Base-by-base conservation (phyloP, 2,888 invertebrate species). In the Panopea generosa region DNA sequence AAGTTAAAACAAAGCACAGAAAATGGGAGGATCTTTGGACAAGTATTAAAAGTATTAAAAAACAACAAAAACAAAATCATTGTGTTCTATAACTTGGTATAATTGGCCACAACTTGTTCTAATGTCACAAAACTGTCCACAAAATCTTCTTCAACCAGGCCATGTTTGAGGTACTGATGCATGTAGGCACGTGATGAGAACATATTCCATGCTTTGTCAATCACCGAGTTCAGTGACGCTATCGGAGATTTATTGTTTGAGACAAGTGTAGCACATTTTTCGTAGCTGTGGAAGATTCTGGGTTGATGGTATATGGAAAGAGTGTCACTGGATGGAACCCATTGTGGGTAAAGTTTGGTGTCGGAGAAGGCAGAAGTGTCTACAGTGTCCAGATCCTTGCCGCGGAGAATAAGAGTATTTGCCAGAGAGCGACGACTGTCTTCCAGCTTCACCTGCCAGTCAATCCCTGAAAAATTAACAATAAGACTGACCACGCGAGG, bases 121-220 rank as follows among this genome's bases (percentile, higher is more conserved):
- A 92, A 76, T 18, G 84, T 84, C 18, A 91, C 90, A 86, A 93
- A 92, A 71, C 90, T 85, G 61, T 92, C 91, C 9, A 93, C 74
- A 83, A 93, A 93, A 69, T 92, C 91, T 52, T 92, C 92, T 53
- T 92, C 90, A 2, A 80, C 79, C 24, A 93, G 69, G 9, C 92
- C 93, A 83, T 91, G 90, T 67, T 87, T 86, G 7, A 84, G 70
- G 83, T 93, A 93, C 83, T 93, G 93, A 82, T 93, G 93, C n/a
- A 93, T 87, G 72, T 92, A 93, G 0, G 93, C 93, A 49, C 91
- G 81, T 0, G 90, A 87, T 1, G 89, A 87, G 71, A 93, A 93
- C 92, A 93, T 92, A 22, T 86, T 86, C 93, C 93, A 93, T 0
- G 93, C 93, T 73, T 91, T 91, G 6, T 82, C 87, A 22, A 92